Conservation (phyloP, 2,113 vertebrate genomes). For the Hemiprocne comata region DNA sequence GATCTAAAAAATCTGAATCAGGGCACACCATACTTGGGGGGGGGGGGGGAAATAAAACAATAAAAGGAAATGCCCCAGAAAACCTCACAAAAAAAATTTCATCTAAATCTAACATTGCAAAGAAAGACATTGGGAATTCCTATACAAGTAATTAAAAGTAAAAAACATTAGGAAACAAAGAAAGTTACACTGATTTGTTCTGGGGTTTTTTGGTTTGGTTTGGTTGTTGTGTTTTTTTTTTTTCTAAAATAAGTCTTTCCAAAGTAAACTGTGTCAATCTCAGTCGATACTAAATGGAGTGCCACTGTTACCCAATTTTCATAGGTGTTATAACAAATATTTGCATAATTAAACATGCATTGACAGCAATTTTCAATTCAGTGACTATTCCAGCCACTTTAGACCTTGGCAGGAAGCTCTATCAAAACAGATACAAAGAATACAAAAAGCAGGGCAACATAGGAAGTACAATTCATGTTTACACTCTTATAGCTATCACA, state of each 20-base stretch:
- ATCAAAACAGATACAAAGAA: neutral
- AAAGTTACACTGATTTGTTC: neutral
- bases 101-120: neutral
- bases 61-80: neutral
- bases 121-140: neutral
- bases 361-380: neutral
- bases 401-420: neutral
- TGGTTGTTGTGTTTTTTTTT: neutral
- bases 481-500: neutral
- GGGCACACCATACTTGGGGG: neutral
- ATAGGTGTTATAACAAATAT: neutral
- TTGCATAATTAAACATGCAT: neutral
- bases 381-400: neutral
- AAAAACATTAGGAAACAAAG: neutral
- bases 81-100: neutral
- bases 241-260: neutral
- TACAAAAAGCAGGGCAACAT: neutral
- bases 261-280: neutral
- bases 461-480: neutral
- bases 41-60: no score
- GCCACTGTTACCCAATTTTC: neutral
- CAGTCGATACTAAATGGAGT: neutral
- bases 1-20: neutral
- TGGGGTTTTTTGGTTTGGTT: neutral
- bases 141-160: neutral